Base-by-base conservation (phyloP, 2,797 vertebrate genomes). In the Bufotes viridis region DNA sequence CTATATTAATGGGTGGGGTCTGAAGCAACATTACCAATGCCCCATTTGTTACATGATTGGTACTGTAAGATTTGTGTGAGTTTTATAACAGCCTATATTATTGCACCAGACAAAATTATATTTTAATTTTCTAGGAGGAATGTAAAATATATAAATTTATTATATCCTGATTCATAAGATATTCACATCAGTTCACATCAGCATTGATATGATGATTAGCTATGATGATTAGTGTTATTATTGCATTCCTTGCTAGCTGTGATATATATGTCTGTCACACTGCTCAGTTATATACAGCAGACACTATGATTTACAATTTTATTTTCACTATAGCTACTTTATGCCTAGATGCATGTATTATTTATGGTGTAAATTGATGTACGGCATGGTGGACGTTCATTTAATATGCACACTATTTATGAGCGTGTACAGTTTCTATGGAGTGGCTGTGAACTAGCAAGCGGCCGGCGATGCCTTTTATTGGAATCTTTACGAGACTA, bases 361-460 rank as follows among this genome's bases (percentile, higher is more conserved):
- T 84, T 74, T 74, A 84, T 60, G 29, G 53, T 49, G 11, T 42
- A 29, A 61, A 49, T n/a, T 84, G 82, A 84, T 75, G 49, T 75
- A 75, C 24, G 82, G 72, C 55, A n/a, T 74, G 69, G 22, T n/a
- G 29, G 29, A 57, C 29, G n/a, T 74, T 65, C 42, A 67, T 22
- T 51, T 74, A 60, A 83, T 72, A 72, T 84, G 65, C 53, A 75
- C 58, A 34, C 57, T 84, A 84, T 84, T 84, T 84, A 84, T 84
- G 34, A 51, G 22, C 6, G 7, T 14, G 34, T 61, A 22, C 57
- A 17, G 34, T n/a, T n/a, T 55, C 49, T 55, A 5, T 53, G 11
- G 74, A 76, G 49, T 76, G 49, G 17, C 67, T 51, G 81, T 34
- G 55, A 29, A 70, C 29, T 14, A 72, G 69, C 22, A 58, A 75